phyloP scores from a whole-genome alignment of 2,113 vertebrate genomes.

The Aphyosemion australe region DNA sequence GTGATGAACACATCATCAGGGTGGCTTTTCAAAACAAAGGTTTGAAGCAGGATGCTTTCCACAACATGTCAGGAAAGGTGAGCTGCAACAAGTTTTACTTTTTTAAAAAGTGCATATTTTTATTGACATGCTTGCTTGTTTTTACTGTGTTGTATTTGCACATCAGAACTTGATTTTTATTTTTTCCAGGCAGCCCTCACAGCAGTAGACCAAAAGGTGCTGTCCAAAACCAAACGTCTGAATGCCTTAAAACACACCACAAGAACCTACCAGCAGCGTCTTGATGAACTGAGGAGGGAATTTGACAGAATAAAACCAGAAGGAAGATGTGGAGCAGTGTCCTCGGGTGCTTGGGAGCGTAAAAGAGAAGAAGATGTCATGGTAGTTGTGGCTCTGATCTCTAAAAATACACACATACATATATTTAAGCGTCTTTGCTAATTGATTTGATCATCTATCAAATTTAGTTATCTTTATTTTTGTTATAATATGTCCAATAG shows the following conservation, averaged over 20 bases:
- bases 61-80: conserved; percentile 84
- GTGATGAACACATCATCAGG: conserved; percentile 80
- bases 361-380: conserved; percentile 75
- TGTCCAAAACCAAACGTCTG: conserved; percentile 81
- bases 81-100: conserved; percentile 12
- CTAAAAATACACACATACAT: too few species aligned
- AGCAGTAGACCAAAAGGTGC: conserved; percentile 78
- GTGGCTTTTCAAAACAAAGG: conserved; percentile 77
- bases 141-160: not conserved
- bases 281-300: conserved; percentile 76
- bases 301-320: conserved; percentile 61
- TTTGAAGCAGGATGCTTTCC: conserved; percentile 79
- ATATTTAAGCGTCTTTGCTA: too few species aligned
- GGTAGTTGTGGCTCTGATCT: conserved; percentile 61
- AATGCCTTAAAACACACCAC: conserved; percentile 80
- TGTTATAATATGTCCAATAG: too few species aligned
- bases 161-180: not conserved
- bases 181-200: conserved; percentile 69
- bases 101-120: not conserved
- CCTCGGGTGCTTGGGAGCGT: conserved; percentile 9
- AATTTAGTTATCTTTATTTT: too few species aligned
- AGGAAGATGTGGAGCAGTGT: conserved; percentile 6
- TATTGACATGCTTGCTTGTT: not conserved
- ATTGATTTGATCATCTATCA: too few species aligned
- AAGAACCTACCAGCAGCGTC: conserved; percentile 56